phyloP scores from a whole-genome alignment of 2,888 invertebrate species.

The Aleiodes alternator region DNA sequence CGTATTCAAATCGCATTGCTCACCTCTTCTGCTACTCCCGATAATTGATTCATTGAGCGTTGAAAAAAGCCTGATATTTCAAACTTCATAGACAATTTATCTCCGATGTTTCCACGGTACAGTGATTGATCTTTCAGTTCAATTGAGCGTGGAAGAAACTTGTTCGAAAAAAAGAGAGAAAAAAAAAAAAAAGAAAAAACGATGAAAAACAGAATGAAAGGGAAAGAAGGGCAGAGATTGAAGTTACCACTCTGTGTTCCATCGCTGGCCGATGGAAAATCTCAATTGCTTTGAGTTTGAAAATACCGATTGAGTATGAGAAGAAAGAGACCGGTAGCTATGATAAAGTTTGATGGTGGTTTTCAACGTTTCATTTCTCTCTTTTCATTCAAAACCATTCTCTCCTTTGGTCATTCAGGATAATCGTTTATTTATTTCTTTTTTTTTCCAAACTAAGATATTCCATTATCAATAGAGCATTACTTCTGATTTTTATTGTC shows the following conservation, averaged over 20 bases:
- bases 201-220: not conserved
- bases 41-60: too few species aligned
- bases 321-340: not conserved
- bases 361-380: not conserved
- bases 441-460: not conserved
- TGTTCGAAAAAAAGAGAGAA: not conserved
- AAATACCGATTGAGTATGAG: not conserved
- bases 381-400: not conserved
- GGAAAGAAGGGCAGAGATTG: too few species aligned
- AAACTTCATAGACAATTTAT: constrained; percentile 6
- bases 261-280: not conserved
- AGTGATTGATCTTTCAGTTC: constrained; percentile 11
- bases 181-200: not conserved
- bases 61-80: not conserved
- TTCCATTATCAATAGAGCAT: constrained; percentile 12
- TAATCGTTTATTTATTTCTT: not conserved
- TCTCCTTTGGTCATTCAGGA: not conserved
- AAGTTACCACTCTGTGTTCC: not conserved
- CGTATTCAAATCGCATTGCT: too few species aligned
- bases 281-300: constrained; percentile 10
- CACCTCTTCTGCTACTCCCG: too few species aligned
- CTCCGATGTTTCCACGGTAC: not conserved
- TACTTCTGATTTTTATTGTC: constrained; percentile 12
- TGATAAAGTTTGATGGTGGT: constrained; percentile 17
- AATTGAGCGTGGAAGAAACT: constrained; percentile 4